Evolutionary conservation across 2,797 vertebrate genomes (phyloP).

Genomic region (Acanthopagrus latus): DNA sequence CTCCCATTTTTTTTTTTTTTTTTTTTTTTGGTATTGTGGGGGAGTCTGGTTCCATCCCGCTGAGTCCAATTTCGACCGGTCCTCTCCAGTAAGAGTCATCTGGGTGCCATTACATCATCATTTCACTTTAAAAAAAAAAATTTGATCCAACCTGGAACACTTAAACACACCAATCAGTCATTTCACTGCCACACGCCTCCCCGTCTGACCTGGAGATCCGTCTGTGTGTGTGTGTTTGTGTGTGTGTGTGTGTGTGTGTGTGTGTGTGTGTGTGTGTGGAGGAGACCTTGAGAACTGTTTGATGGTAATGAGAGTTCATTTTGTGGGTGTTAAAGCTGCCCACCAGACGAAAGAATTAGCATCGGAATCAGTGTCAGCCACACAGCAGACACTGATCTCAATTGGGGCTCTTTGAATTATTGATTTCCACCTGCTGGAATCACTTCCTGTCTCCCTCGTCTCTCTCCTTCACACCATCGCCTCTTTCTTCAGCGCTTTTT

Average conservation of each 20-base stretch:
- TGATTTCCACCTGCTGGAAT: constrained; percentile 73
- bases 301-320: constrained; percentile 72
- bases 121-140: too few relatives aligned
- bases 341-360: constrained; percentile 54
- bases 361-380: constrained; percentile 70
- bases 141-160: constrained; percentile 28
- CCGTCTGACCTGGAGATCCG: constrained; percentile 40
- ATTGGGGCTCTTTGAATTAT: constrained; percentile 80
- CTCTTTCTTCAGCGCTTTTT: background rate
- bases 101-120: constrained; percentile 2
- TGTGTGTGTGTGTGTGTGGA: background rate
- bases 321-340: constrained; percentile 62
- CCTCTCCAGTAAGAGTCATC: background rate
- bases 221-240: background rate
- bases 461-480: constrained; percentile 15
- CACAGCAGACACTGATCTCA: constrained; percentile 74
- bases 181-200: constrained; percentile 27
- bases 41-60: background rate
- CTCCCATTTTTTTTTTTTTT: background rate
- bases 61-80: background rate
- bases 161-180: constrained; percentile 38
- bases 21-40: background rate
- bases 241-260: constrained; percentile 10
- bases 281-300: constrained; percentile 46
- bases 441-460: constrained; percentile 31